Conservation (phyloP, 1,140 invertebrate species). For the Camponotus pennsylvanicus region DNA sequence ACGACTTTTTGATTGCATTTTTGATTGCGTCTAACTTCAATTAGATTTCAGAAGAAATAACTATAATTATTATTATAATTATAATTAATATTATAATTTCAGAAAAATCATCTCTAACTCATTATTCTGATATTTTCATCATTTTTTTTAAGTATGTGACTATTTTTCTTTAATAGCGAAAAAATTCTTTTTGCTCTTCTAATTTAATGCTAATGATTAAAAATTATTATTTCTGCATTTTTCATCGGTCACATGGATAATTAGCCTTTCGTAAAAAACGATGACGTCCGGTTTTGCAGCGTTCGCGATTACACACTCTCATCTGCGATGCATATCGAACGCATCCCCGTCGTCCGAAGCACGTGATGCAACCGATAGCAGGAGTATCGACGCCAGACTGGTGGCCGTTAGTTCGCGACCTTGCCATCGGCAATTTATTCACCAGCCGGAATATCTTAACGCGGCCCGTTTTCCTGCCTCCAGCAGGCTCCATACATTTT, state of each 20-base stretch:
- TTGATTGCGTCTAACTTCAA: conserved; percentile 28
- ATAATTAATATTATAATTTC: too few relatives aligned
- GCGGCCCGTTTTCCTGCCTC: conserved; percentile 31
- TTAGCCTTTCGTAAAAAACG: not conserved
- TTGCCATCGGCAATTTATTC: conserved; percentile 74
- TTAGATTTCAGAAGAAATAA: not conserved
- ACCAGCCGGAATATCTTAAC: conserved; percentile 64
- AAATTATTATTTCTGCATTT: not conserved
- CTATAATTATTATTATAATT: too few relatives aligned
- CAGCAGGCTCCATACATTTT: conserved; percentile 54
- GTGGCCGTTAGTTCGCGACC: conserved; percentile 70
- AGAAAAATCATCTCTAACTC: not conserved
- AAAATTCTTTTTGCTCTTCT: not conserved
- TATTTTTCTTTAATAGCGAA: not conserved
- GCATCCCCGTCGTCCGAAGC: conserved; percentile 29
- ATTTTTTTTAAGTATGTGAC: not conserved
- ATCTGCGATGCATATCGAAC: conserved; percentile 30
- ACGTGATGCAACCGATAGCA: conserved; percentile 57
- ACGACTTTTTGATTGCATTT: not conserved
- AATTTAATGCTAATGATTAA: not conserved
- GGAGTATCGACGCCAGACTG: conserved; percentile 72
- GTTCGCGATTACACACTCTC: not conserved
- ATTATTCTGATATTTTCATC: not conserved
- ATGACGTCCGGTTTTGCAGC: not conserved
- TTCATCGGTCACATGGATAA: not conserved